Conservation (phyloP, 2,888 invertebrate species). For the Arge pagana region DNA sequence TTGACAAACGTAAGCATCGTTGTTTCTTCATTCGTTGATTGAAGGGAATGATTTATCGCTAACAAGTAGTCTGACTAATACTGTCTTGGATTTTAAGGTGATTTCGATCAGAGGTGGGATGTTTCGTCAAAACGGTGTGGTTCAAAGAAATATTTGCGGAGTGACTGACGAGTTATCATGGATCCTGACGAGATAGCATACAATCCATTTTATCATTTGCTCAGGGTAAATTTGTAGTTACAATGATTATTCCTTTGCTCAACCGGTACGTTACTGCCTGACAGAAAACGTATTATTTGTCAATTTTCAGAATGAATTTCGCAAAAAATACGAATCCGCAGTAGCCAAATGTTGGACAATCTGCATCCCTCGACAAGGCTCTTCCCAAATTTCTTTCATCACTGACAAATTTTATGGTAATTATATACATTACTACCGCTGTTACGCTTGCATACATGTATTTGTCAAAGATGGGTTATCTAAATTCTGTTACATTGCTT, state of each 20-base stretch:
- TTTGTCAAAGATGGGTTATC: too few species aligned
- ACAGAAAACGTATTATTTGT: neutral
- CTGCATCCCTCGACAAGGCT: constrained; percentile 41
- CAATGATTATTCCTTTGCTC: neutral
- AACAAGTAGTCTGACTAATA: too few species aligned
- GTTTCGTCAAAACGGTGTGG: too few species aligned
- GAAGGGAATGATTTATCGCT: too few species aligned
- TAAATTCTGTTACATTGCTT: too few species aligned
- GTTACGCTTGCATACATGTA: too few species aligned
- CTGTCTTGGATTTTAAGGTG: too few species aligned
- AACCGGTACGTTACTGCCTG: neutral
- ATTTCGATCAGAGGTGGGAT: too few species aligned
- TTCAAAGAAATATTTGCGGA: too few species aligned
- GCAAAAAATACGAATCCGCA: constrained; percentile 39
- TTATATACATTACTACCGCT: neutral
- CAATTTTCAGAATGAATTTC: constrained; percentile 37
- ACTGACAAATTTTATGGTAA: constrained; percentile 41
- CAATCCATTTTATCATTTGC: constrained; percentile 9
- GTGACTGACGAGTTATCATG: too few species aligned
- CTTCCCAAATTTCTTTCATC: constrained; percentile 35
- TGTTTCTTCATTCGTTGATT: too few species aligned
- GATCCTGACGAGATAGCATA: constrained; percentile 16
- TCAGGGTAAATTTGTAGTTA: constrained; percentile 5
- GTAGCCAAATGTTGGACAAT: constrained; percentile 43
- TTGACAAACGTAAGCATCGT: too few species aligned